Base-by-base conservation (phyloP, 2,797 vertebrate species). In the Gymnopithys bicolor region DNA sequence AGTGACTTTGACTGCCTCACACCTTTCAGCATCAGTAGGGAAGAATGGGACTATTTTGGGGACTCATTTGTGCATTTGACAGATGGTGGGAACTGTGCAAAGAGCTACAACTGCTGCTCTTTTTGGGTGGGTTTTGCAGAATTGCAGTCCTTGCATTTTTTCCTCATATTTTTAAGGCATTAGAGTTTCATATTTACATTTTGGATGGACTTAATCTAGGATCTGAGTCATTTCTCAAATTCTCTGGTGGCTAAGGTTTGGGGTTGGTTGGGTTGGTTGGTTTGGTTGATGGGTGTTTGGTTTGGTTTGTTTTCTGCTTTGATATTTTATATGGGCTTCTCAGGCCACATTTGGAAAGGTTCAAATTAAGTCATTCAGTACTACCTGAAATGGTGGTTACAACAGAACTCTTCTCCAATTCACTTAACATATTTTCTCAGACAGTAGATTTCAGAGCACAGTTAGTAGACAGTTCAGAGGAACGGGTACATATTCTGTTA, bases 1-100 rank as follows among this genome's bases (percentile, higher is more conserved):
- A 52, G 15, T 0, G 0, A 28, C 4, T 85, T 68, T 68, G 24
- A 21, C n/a, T 39, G 5, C 19, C 23, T 79, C 0, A 0, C 45
- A 33, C 27, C 3, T 71, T 43, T 52, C 22, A 39, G 11, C 5
- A 4, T 52, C 52, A 1, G 0, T 7, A 39, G 48, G 46, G 17
- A 58, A 69, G 33, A 49, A 30, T 19, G 21, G 11, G 16, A 49
- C 11, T 19, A 22, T 19, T 53, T 32, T 10, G 18, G n/a, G n/a
- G 15, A 5, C 28, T 48, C 32, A 46, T 43, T 23, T 71, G 18
- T 73, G 30, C 33, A 17, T 48, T 28, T 73, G 27, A 24, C 10
- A 60, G 53, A 25, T 0, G 2, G 16, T 53, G 19, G 10, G 10
- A 4, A 1, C 53, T 52, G 32, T 55, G 25, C 18, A 19, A 10